Conservation (phyloP, 2,888 invertebrate genomes). For the Papilio demoleus region DNA sequence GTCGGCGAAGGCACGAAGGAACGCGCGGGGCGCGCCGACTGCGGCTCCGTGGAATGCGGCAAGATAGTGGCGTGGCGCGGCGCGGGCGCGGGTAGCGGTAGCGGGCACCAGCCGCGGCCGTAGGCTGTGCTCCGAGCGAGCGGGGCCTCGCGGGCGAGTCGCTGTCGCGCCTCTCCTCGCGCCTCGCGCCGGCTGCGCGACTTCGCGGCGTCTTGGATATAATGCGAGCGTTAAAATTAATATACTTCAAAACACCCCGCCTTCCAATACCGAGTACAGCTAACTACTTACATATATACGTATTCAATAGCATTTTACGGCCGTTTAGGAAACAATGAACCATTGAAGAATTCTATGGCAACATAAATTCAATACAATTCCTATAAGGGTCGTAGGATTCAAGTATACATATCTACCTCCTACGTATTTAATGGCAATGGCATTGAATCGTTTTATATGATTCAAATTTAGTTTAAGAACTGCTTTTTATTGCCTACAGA, state of each 20-base stretch:
- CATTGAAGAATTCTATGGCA: constrained; percentile 24
- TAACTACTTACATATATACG: constrained; percentile 6
- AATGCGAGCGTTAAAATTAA: constrained; percentile 43
- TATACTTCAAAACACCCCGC: constrained; percentile 40
- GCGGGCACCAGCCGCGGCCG: constrained; percentile 67
- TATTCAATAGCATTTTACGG: constrained; percentile 35
- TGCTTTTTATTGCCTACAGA: too few species aligned
- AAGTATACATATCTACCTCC: not conserved
- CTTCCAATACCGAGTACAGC: constrained; percentile 31
- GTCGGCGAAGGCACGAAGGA: constrained; percentile 85
- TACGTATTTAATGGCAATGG: not conserved
- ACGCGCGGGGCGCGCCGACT: constrained; percentile 78
- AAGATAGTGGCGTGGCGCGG: constrained; percentile 53
- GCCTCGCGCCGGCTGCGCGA: constrained; percentile 50
- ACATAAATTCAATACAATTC: constrained; percentile 28
- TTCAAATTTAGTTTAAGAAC: too few species aligned
- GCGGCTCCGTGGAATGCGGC: constrained; percentile 73
- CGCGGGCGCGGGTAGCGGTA: constrained; percentile 41
- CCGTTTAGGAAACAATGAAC: constrained; percentile 34
- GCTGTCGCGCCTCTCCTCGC: constrained; percentile 43
- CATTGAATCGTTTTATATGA: not conserved
- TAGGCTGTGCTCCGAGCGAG: constrained; percentile 57
- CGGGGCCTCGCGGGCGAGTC: constrained; percentile 50
- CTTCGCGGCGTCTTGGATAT: constrained; percentile 49
- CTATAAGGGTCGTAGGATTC: constrained; percentile 11